phyloP scores from a whole-genome alignment of 2,797 vertebrate genomes.

The Darevskia nairensis region DNA sequence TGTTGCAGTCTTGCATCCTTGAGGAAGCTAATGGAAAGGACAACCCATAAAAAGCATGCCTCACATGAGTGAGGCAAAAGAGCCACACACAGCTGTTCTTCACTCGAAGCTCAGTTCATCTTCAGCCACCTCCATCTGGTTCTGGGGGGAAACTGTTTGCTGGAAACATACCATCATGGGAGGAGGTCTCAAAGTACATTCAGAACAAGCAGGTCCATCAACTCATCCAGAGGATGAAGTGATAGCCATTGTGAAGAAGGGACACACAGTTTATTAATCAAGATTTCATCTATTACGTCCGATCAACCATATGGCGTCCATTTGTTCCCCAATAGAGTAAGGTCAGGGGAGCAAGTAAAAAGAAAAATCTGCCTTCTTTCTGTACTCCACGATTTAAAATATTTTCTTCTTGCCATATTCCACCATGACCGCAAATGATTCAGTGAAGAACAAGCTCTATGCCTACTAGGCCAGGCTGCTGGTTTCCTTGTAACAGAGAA shows the following conservation, averaged over 20 bases:
- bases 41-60: neutral
- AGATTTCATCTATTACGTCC: slow-evolving; percentile 16
- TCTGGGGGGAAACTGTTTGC: neutral
- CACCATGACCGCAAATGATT: neutral
- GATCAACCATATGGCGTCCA: neutral
- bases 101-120: accelerated
- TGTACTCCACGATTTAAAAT: neutral
- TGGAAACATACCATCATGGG: neutral
- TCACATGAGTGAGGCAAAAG: neutral
- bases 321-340: slow-evolving; percentile 2
- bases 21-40: neutral
- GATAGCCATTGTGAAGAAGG: neutral
- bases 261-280: neutral
- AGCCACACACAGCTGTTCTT: neutral
- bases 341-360: neutral
- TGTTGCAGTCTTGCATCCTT: accelerated
- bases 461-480: neutral
- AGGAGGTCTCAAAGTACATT: neutral
- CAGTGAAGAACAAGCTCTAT: accelerated
- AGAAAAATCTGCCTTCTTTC: neutral
- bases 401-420: neutral
- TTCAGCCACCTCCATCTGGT: neutral
- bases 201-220: accelerated
- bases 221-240: neutral
- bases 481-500: neutral